Evolutionary conservation across 2,113 vertebrate species (phyloP), one percentile per base, ranked within the genome.

Genomic region (Hydrolagus affinis): DNA sequence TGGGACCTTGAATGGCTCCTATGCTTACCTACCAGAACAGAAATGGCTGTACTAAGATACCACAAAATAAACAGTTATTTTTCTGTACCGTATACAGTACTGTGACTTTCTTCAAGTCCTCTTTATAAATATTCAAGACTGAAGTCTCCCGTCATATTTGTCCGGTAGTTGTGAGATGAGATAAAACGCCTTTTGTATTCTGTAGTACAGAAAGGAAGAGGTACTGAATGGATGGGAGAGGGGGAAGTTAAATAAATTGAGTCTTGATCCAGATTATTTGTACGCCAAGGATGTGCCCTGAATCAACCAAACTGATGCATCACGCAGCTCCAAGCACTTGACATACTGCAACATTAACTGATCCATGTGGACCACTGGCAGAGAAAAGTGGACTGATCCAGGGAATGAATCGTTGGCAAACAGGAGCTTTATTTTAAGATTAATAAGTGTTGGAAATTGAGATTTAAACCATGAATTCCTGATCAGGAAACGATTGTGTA

Each of bases 1-100:
- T 44, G 44, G 44, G 44, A 44, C 44, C 44, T 0, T 87, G 78
- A 86, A 87, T 83, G 75, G n/a, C 87, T 87, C 74, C 75, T 85
- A 86, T n/a, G n/a, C n/a, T n/a, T n/a, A n/a, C n/a, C n/a, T n/a
- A n/a, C n/a, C n/a, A n/a, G n/a, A n/a, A n/a, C n/a, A n/a, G n/a
- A n/a, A n/a, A n/a, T n/a, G n/a, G n/a, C n/a, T n/a, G n/a, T n/a
- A n/a, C n/a, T 44, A 44, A 44, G 44, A 44, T 44, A 6, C 44
- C 44, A 44, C 44, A 44, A 44, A 44, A 44, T 44, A 44, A 44
- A 44, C n/a, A 44, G 44, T 44, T 44, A 44, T 44, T 44, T 44
- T 44, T 44, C 44, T 44, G 44, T 44, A 44, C 44, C 6, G 44
- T 44, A 44, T 44, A 44, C 44, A 3, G 44, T 44, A 44, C 44